Conservation (phyloP, 2,113 vertebrate species). For the Misgurnus mizolepis region DNA sequence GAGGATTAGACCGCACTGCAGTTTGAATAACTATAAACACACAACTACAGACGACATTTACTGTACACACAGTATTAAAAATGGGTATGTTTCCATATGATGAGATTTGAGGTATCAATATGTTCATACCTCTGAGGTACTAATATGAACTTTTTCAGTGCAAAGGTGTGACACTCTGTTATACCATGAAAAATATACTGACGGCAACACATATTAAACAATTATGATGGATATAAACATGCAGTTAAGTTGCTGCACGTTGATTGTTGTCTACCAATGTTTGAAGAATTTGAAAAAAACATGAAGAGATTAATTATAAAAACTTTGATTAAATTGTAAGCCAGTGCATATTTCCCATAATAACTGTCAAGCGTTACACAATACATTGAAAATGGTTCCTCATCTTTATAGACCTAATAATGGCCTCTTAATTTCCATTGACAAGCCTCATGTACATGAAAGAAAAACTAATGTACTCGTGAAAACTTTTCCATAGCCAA, state of each 20-base stretch:
- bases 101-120: too few relatives aligned
- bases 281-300: background rate
- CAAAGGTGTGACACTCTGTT: too few relatives aligned
- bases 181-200: too few relatives aligned
- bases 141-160: too few relatives aligned
- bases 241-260: too few relatives aligned
- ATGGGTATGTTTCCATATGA: background rate
- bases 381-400: background rate
- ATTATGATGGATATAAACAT: too few relatives aligned
- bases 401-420: background rate
- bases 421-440: background rate
- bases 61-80: background rate
- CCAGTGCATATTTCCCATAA: background rate
- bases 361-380: background rate
- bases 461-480: background rate
- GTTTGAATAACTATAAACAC: background rate
- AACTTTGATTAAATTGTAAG: background rate
- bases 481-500: background rate
- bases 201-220: too few relatives aligned
- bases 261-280: too few relatives aligned
- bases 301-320: background rate
- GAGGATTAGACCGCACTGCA: conserved; percentile 34
- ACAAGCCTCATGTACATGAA: background rate
- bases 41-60: background rate
- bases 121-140: too few relatives aligned